Conservation (phyloP, 2,113 vertebrate species). For the Eira barbara region DNA sequence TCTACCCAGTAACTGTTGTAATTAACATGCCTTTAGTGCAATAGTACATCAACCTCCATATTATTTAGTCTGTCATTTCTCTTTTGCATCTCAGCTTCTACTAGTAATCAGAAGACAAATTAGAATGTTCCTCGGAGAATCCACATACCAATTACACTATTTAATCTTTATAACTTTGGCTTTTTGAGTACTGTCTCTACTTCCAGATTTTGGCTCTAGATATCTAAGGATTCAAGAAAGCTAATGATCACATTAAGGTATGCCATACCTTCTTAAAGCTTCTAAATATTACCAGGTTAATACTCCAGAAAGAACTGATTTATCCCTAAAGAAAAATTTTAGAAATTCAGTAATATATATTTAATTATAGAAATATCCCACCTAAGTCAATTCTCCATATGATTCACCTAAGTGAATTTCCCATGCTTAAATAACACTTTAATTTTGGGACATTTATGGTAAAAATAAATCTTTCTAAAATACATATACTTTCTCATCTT, state of each 20-base stretch:
- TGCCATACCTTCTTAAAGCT: background rate
- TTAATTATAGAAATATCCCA: constrained; percentile 11
- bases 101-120: background rate
- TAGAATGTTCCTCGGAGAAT: background rate
- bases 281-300: constrained; percentile 23
- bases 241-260: background rate
- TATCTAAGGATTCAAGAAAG: background rate
- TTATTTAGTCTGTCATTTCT: background rate
- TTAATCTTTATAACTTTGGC: background rate
- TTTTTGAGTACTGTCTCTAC: background rate
- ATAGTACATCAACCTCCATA: background rate
- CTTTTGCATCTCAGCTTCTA: background rate
- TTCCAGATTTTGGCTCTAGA: background rate
- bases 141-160: background rate
- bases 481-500: background rate
- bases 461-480: constrained; percentile 39
- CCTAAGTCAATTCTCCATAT: background rate
- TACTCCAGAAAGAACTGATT: constrained; percentile 16
- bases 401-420: background rate
- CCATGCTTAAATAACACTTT: constrained; percentile 35
- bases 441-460: constrained; percentile 1
- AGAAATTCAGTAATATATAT: background rate
- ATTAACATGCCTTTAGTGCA: background rate
- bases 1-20: background rate
- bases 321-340: background rate